Conservation (phyloP, 2,797 vertebrate species). For the Somateria mollissima region DNA sequence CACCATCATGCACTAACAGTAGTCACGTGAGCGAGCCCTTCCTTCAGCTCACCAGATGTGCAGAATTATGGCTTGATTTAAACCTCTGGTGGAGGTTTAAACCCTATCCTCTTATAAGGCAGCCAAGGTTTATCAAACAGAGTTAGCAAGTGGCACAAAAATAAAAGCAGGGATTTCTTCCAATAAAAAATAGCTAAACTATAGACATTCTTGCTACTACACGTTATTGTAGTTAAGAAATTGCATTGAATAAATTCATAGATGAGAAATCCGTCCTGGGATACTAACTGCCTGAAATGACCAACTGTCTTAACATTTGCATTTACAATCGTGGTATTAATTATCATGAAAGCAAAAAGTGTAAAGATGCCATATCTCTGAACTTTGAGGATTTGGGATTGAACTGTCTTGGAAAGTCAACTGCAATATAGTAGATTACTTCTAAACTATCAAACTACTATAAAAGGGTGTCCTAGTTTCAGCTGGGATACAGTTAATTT, state of each 20-base stretch:
- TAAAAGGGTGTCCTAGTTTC: not conserved
- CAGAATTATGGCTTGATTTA: not conserved
- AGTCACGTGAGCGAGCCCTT: not conserved
- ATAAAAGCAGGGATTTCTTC: not conserved
- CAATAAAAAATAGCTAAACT: not conserved
- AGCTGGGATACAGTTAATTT: no score
- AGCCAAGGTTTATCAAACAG: not conserved
- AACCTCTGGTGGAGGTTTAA: not conserved
- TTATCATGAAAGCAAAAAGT: not conserved
- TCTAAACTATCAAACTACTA: not conserved
- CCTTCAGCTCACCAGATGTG: not conserved
- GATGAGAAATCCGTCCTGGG: not conserved
- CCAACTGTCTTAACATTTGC: not conserved
- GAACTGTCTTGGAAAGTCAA: not conserved
- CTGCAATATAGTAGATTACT: not conserved
- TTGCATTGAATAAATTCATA: not conserved
- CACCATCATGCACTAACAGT: not conserved
- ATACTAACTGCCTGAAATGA: not conserved
- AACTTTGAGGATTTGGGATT: not conserved
- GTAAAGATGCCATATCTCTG: not conserved
- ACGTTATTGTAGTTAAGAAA: not conserved
- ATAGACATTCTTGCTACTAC: not conserved
- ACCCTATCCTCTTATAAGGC: not conserved
- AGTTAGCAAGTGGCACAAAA: not conserved
- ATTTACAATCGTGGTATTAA: not conserved